Percentiles rank a stretch among this genome's conserved stretches.
These are phyloP conservation scores for Lasioglossum vierecki DNA, from an alignment of 2,888 invertebrate genomes.

Conservation along the genomic window DNA sequence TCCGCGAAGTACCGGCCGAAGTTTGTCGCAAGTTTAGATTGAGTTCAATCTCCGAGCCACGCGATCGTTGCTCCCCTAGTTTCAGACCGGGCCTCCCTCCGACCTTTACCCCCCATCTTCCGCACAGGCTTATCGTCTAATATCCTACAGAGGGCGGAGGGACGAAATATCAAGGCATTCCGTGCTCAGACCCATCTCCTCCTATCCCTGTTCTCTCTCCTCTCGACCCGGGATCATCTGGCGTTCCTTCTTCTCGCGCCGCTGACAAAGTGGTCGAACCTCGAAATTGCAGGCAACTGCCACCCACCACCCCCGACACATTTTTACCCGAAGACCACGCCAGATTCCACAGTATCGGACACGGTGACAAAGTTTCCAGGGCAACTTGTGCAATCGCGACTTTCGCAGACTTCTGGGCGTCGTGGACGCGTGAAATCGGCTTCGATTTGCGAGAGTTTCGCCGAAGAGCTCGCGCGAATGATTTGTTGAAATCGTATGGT, in stretches of 20 bases:
- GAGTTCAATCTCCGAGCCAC: conserved; percentile 73
- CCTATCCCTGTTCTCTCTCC: background rate
- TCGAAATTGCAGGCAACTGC: conserved; percentile 47
- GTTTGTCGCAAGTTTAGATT: conserved; percentile 79
- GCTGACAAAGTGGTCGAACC: conserved; percentile 57
- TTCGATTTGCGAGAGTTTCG: background rate
- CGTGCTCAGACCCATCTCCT: conserved; percentile 43
- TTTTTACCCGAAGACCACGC: conserved; percentile 33
- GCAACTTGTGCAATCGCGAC: conserved; percentile 49
- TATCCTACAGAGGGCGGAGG: conserved; percentile 60
- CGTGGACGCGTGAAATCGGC: background rate
- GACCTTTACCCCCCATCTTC: conserved; percentile 33
- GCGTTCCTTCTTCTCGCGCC: conserved; percentile 5
- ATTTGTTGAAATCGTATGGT: background rate
- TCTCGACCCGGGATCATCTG: background rate
- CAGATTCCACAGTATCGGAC: conserved; percentile 21
- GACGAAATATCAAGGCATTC: conserved; percentile 66
- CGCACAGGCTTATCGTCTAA: conserved; percentile 73
- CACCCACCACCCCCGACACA: conserved; percentile 10
- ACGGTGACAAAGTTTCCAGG: conserved; percentile 37
- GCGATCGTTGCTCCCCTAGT: conserved; percentile 39
- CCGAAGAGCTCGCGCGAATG: background rate
- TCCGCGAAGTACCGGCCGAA: conserved; percentile 66
- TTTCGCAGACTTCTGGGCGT: background rate
- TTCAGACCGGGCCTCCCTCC: conserved; percentile 32